Evolutionary conservation across 1,140 invertebrate genomes (phyloP).

Genomic region (Drosophila navojoa): DNA sequence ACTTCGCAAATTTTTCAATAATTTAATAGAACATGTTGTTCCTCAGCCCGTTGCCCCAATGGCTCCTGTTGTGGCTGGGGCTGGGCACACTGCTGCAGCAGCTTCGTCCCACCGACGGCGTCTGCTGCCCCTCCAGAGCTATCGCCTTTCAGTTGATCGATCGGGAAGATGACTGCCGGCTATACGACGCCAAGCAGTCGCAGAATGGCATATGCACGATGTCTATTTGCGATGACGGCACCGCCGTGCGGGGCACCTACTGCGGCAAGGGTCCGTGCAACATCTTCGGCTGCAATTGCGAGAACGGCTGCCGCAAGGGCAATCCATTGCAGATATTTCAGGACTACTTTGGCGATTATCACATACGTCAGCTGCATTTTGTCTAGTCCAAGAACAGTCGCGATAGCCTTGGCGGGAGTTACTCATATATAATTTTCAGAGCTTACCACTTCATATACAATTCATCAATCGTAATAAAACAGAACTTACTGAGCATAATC

Average conservation of each 20-base stretch:
- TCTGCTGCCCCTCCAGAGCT: constrained; percentile 7
- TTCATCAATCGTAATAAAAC: no score
- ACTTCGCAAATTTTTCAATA: no score
- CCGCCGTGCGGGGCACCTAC: background rate
- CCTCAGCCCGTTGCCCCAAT: background rate
- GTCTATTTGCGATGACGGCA: constrained; percentile 22
- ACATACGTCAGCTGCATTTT: constrained; percentile 8
- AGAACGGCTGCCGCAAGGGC: constrained; percentile 20
- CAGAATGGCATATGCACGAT: background rate
- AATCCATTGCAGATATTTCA: constrained; percentile 1
- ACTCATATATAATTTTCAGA: no score
- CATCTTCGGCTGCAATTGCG: constrained; percentile 33
- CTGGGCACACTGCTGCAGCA: background rate
- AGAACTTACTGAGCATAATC: no score
- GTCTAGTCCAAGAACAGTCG: background rate
- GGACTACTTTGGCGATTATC: constrained; percentile 12
- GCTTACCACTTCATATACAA: no score
- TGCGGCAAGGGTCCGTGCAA: constrained; percentile 38
- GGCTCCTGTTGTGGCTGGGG: no score
- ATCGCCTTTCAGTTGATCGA: constrained; percentile 16
- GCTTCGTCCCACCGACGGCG: background rate
- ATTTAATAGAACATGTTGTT: background rate
- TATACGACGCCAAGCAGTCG: background rate
- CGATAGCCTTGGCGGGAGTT: no score
- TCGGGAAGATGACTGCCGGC: background rate